Percentiles rank a stretch among this genome's conserved stretches.
Conservation (phyloP, 2,797 vertebrate genomes). For the Trematomus bernacchii region DNA sequence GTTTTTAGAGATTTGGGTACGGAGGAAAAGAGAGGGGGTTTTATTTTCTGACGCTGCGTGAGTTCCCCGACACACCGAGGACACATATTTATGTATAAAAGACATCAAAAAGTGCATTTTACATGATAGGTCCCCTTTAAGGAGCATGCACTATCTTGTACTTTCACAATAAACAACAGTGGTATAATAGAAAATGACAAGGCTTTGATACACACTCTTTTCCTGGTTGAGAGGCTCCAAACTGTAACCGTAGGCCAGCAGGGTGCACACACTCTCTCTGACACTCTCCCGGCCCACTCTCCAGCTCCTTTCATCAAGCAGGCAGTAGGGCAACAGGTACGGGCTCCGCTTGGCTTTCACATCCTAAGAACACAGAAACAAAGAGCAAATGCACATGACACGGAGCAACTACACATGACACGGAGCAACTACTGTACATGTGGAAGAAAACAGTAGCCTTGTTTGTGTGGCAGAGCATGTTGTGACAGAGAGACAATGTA, state of each 20-base stretch:
- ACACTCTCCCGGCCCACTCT: constrained; percentile 88
- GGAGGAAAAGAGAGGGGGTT: too few relatives aligned
- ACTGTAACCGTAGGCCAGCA: constrained; percentile 92
- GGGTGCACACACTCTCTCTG: constrained; percentile 89
- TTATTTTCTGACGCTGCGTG: too few relatives aligned
- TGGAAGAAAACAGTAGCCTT: neutral
- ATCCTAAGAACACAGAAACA: constrained; percentile 83
- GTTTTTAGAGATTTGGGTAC: too few relatives aligned
- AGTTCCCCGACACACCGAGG: too few relatives aligned
- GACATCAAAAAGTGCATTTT: too few relatives aligned
- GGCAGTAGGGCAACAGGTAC: constrained; percentile 92
- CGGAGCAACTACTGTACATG: neutral
- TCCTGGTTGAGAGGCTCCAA: constrained; percentile 92
- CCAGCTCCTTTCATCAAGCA: constrained; percentile 91
- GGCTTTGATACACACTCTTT: constrained; percentile 80
- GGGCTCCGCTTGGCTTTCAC: constrained; percentile 92
- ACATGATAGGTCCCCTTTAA: neutral
- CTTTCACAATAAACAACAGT: constrained; percentile 4
- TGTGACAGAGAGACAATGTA: neutral
- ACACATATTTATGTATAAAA: too few relatives aligned
- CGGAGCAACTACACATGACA: neutral
- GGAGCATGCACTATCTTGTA: neutral
- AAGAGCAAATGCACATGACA: neutral
- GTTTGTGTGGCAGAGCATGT: neutral
- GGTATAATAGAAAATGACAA: neutral